Percentiles rank a stretch among this genome's conserved stretches.
These are phyloP conservation scores for Limanda limanda DNA, from an alignment of 2,113 vertebrate genomes.

Conservation along the genomic window DNA sequence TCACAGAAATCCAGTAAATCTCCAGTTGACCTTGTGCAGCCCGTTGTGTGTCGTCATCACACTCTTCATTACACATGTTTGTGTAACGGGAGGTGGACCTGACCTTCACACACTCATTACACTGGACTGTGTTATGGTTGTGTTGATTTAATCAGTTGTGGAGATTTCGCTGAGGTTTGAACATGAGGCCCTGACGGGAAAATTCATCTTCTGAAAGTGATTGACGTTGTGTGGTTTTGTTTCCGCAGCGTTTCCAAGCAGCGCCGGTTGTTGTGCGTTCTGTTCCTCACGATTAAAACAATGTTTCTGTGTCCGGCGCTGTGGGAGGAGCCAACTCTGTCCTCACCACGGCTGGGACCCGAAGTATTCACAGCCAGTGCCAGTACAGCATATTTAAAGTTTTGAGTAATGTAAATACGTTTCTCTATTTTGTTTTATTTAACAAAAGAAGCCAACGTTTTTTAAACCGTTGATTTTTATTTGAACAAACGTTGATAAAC, in stretches of 20 bases:
- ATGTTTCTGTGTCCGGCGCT: not conserved
- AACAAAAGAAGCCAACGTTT: not conserved
- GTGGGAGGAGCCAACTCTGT: not conserved
- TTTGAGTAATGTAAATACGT: not conserved
- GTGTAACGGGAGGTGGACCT: conserved; percentile 18
- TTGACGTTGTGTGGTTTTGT: conserved; percentile 50
- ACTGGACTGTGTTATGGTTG: conserved; percentile 31
- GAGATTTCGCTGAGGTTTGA: conserved; percentile 13
- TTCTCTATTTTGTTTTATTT: too few relatives aligned
- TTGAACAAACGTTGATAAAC: not conserved
- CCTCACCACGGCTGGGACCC: not conserved
- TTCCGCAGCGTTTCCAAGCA: conserved; percentile 30
- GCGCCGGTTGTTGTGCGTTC: not conserved
- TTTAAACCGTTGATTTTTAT: not conserved
- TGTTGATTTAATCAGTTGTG: conserved; percentile 31
- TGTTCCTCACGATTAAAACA: conserved; percentile 26
- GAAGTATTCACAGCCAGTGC: not conserved
- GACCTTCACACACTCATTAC: conserved; percentile 37
- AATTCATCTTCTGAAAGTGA: conserved; percentile 15
- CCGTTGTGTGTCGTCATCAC: not conserved
- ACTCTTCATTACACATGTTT: conserved; percentile 40
- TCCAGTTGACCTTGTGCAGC: conserved; percentile 3
- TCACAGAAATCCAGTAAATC: not conserved
- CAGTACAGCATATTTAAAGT: not conserved
- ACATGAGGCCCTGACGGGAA: conserved; percentile 12